Conservation (phyloP, 2,797 vertebrate species). For the Argentina silus region DNA sequence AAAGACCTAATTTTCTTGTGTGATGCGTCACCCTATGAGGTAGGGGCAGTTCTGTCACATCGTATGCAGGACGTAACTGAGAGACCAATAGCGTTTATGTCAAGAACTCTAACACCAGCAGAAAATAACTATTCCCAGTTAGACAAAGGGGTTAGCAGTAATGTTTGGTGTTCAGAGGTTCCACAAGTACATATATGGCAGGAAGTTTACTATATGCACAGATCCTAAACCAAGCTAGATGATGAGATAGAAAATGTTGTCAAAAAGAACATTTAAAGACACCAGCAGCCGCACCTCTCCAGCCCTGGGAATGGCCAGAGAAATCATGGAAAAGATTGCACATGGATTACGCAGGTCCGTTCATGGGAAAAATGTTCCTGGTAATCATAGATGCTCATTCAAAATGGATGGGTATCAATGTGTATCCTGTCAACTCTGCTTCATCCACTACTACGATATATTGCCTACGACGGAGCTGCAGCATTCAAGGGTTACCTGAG, state of each 20-base stretch:
- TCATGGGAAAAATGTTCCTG: slow-evolving; percentile 28
- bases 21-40: slow-evolving; percentile 25
- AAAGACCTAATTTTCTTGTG: slow-evolving; percentile 21
- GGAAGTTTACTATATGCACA: slow-evolving; percentile 28
- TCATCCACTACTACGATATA: slow-evolving; percentile 13
- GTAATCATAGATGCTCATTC: slow-evolving; percentile 30
- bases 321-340: slow-evolving; percentile 22
- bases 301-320: slow-evolving; percentile 38
- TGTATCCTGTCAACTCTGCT: slow-evolving; percentile 3
- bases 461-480: slow-evolving; percentile 18
- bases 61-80: slow-evolving; percentile 33
- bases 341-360: slow-evolving; percentile 35
- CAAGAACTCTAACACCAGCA: slow-evolving; percentile 6
- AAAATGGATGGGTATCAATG: slow-evolving; percentile 28
- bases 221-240: slow-evolving; percentile 37
- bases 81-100: slow-evolving; percentile 35
- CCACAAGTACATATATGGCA: slow-evolving; percentile 39
- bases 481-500: slow-evolving; percentile 21
- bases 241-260: neutral
- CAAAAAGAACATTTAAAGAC: slow-evolving; percentile 22
- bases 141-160: slow-evolving; percentile 36
- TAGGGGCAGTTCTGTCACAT: slow-evolving; percentile 37
- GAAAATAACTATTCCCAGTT: slow-evolving; percentile 44
- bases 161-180: slow-evolving; percentile 38
- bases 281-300: slow-evolving; percentile 3